These are phyloP conservation scores for Amblyopsis rosae DNA, from an alignment of 2,113 vertebrate species.

Conservation along the genomic window DNA sequence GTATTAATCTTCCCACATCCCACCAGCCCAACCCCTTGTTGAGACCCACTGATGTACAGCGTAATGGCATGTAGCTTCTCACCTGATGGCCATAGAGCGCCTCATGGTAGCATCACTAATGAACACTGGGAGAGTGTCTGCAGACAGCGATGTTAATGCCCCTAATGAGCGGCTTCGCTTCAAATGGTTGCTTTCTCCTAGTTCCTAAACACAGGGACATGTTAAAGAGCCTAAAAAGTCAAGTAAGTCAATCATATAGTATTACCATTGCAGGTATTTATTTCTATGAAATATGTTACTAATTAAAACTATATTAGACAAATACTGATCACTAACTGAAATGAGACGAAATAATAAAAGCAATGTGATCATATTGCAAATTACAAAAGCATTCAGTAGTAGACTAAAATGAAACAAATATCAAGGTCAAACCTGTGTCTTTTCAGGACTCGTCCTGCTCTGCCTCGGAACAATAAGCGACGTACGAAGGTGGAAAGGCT, in stretches of 20 bases:
- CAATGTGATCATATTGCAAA: neutral
- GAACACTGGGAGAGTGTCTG: slow-evolving; percentile 87
- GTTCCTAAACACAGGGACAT: slow-evolving; percentile 57
- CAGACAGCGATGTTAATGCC: slow-evolving; percentile 82
- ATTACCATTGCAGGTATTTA: neutral
- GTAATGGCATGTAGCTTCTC: slow-evolving; percentile 13
- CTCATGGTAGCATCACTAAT: slow-evolving; percentile 89
- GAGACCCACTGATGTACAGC: neutral
- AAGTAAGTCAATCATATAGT: too few species aligned
- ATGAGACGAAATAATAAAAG: neutral
- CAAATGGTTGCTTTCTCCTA: slow-evolving; percentile 55
- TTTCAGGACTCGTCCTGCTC: slow-evolving; percentile 47
- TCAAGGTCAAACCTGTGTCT: slow-evolving; percentile 53
- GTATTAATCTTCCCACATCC: neutral
- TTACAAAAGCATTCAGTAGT: neutral
- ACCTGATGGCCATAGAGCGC: slow-evolving; percentile 86
- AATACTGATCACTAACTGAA: neutral
- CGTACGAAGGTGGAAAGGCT: slow-evolving; percentile 87
- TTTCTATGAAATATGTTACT: neutral
- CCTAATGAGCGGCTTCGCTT: slow-evolving; percentile 80
- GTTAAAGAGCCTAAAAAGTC: neutral
- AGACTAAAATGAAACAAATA: neutral
- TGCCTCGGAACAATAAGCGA: slow-evolving; percentile 70
- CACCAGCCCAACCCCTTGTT: neutral
- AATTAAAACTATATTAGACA: neutral